Conservation (phyloP, 2,888 invertebrate genomes). For the Drosophila merina region DNA sequence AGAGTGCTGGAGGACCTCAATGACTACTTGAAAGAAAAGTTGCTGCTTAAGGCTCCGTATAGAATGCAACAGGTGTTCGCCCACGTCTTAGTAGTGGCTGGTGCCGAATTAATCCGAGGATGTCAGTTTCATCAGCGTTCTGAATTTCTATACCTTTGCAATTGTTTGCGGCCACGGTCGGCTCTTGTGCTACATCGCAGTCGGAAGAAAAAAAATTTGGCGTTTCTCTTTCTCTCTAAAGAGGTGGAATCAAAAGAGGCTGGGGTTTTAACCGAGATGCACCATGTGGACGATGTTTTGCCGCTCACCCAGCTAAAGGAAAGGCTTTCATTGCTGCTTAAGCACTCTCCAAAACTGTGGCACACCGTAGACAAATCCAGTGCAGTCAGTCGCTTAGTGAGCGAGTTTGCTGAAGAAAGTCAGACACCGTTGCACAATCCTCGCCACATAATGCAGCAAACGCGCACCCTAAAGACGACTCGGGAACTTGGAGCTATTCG, state of each 20-base stretch:
- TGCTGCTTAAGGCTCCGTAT: neutral
- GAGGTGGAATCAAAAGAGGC: constrained; percentile 16
- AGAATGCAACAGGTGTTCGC: constrained; percentile 15
- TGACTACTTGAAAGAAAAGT: constrained; percentile 6
- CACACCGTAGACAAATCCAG: constrained; percentile 7
- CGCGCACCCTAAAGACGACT: constrained; percentile 42
- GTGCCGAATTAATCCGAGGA: constrained; percentile 10
- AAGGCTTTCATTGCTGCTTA: neutral
- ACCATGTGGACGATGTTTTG: constrained; percentile 52
- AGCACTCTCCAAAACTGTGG: constrained; percentile 47
- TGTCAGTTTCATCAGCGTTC: constrained; percentile 38
- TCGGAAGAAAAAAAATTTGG: constrained; percentile 12
- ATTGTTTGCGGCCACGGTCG: constrained; percentile 50
- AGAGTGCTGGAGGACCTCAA: constrained; percentile 32
- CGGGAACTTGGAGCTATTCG: constrained; percentile 35
- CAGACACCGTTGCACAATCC: constrained; percentile 40
- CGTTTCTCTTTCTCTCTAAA: constrained; percentile 38
- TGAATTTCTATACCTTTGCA: constrained; percentile 58
- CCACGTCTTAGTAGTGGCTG: constrained; percentile 51
- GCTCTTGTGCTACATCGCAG: constrained; percentile 44
- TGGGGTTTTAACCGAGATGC: constrained; percentile 28
- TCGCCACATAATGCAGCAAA: constrained; percentile 20
- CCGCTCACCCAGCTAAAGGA: constrained; percentile 19
- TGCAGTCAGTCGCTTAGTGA: constrained; percentile 26
- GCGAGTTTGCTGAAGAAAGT: constrained; percentile 28